A percentile compares a stretch with the other conserved stretches of the same genome.
These are phyloP conservation scores for Nibea coibor DNA, from an alignment of 2,113 vertebrate genomes.

Conservation along the genomic window DNA sequence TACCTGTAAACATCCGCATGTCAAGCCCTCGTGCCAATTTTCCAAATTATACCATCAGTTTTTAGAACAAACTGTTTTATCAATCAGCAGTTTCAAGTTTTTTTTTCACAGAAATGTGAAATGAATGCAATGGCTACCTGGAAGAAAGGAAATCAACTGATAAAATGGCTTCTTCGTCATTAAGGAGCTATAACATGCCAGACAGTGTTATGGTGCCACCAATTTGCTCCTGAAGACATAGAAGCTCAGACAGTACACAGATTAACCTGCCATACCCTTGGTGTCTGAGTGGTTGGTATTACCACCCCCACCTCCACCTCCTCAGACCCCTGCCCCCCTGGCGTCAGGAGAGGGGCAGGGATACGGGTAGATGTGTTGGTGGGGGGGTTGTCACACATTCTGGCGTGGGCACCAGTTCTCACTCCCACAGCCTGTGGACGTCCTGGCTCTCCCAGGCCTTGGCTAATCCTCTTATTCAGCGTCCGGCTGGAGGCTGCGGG, in stretches of 20 bases:
- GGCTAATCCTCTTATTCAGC: conserved; percentile 81
- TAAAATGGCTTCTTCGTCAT: background rate
- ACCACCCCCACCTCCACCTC: conserved; percentile 29
- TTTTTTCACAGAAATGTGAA: too few species aligned
- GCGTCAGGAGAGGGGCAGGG: conserved; percentile 49
- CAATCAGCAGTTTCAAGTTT: background rate
- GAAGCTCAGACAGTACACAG: conserved; percentile 46
- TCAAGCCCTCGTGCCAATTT: too few species aligned
- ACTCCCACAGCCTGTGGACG: conserved; percentile 60
- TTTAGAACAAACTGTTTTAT: background rate
- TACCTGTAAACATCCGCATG: too few species aligned
- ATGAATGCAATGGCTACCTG: background rate
- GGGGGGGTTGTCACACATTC: conserved; percentile 58
- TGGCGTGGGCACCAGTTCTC: conserved; percentile 68
- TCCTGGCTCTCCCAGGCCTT: conserved; percentile 69
- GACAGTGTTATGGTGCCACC: background rate
- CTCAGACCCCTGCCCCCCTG: conserved; percentile 27
- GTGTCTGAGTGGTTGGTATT: conserved; percentile 34
- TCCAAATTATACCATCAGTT: too few species aligned
- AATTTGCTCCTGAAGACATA: background rate
- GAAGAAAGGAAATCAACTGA: background rate
- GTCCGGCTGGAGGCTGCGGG: conserved; percentile 59
- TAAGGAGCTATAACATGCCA: background rate
- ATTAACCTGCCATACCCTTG: conserved; percentile 54
- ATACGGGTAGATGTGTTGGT: conserved; percentile 1